Conservation (phyloP, 37 sponge, comb jelly and placozoan genomes). For the Oscarella lobularis region DNA sequence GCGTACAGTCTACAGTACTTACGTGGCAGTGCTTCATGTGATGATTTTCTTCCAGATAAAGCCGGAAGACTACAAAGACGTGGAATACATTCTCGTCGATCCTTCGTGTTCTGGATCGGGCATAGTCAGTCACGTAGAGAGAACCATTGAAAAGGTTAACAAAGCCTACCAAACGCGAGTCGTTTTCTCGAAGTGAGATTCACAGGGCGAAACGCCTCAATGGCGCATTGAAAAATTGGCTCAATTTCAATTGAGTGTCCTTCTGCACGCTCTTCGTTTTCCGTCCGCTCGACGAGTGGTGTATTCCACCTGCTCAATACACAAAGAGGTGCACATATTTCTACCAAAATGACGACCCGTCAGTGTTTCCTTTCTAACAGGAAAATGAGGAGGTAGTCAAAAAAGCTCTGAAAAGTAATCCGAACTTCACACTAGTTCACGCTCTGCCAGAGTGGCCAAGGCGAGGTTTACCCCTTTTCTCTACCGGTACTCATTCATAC, state of each 20-base stretch:
- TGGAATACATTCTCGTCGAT: slow-evolving; percentile 83
- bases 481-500: no score
- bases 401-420: slow-evolving; percentile 27
- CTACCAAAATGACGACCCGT: background rate
- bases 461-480: slow-evolving; percentile 56
- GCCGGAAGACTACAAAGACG: slow-evolving; percentile 24
- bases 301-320: slow-evolving; percentile 93
- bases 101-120: slow-evolving; percentile 98
- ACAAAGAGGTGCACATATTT: slow-evolving; percentile 41
- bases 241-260: slow-evolving; percentile 47
- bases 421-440: slow-evolving; percentile 31
- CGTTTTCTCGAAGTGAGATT: background rate
- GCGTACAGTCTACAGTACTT: no score
- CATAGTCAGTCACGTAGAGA: slow-evolving; percentile 40
- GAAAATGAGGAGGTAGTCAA: slow-evolving; percentile 85
- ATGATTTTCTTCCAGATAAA: no score
- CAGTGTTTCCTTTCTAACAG: slow-evolving; percentile 9
- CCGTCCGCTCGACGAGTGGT: slow-evolving; percentile 69
- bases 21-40: slow-evolving; percentile 45
- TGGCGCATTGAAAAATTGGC: slow-evolving; percentile 30
- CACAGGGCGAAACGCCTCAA: background rate
- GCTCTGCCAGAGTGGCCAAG: slow-evolving; percentile 57
- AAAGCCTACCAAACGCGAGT: background rate
- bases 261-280: slow-evolving; percentile 80
- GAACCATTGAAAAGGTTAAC: background rate